phyloP scores from a whole-genome alignment of 2,797 vertebrate genomes.

The Coreius guichenoti region DNA sequence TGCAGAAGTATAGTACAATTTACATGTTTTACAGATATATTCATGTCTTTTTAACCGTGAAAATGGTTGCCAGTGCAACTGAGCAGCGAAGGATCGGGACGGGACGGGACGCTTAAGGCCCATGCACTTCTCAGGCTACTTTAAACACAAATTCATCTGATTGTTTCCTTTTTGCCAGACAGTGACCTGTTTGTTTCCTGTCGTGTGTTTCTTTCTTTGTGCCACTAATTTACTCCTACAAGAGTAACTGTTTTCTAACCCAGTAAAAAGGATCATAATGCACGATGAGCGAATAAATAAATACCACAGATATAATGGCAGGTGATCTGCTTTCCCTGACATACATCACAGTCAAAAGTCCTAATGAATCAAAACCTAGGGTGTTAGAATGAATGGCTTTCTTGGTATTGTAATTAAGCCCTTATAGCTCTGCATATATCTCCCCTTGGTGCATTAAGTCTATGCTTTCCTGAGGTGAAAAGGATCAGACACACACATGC shows the following conservation, averaged over 20 bases:
- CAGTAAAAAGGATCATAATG: slow-evolving; percentile 9
- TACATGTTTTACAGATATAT: slow-evolving; percentile 70
- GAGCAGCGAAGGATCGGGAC: slow-evolving; percentile 30
- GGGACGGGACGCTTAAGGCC: slow-evolving; percentile 61
- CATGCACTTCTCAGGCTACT: slow-evolving; percentile 74
- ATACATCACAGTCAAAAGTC: slow-evolving; percentile 65
- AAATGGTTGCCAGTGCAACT: slow-evolving; percentile 68
- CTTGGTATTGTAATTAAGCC: slow-evolving; percentile 77
- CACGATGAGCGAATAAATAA: not conserved
- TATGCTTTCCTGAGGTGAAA: slow-evolving; percentile 83
- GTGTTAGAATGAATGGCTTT: slow-evolving; percentile 80
- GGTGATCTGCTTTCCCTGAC: slow-evolving; percentile 52
- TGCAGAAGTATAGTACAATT: slow-evolving; percentile 65
- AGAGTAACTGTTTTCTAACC: slow-evolving; percentile 61
- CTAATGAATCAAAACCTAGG: slow-evolving; percentile 67
- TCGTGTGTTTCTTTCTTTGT: slow-evolving; percentile 56
- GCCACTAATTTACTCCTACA: slow-evolving; percentile 35
- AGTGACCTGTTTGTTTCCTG: slow-evolving; percentile 59
- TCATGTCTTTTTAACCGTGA: slow-evolving; percentile 74
- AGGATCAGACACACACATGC: slow-evolving; percentile 65
- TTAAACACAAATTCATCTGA: slow-evolving; percentile 58
- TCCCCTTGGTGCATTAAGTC: slow-evolving; percentile 66
- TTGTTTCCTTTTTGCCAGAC: slow-evolving; percentile 69
- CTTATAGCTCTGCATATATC: slow-evolving; percentile 81
- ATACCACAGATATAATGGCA: slow-evolving; percentile 9